A percentile compares a stretch with the other conserved stretches of the same genome.
These are phyloP conservation scores for Drosophila ohnishii DNA, from an alignment of 1,140 invertebrate genomes.

Conservation along the genomic window DNA sequence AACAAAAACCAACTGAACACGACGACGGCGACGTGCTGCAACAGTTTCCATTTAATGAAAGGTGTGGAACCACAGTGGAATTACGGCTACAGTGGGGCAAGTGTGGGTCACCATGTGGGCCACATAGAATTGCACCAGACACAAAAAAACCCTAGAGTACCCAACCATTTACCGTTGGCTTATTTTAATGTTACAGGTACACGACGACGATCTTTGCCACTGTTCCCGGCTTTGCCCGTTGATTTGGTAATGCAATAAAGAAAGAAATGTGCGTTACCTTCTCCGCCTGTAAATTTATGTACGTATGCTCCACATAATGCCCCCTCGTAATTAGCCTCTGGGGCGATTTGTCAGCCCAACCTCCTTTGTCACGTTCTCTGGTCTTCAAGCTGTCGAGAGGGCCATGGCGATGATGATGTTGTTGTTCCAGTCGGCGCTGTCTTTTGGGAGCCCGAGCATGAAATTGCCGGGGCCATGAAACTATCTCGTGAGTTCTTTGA, in stretches of 20 bases:
- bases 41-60: conserved; percentile 76
- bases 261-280: conserved; percentile 25
- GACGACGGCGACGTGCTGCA: conserved; percentile 50
- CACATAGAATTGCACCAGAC: conserved; percentile 45
- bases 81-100: conserved; percentile 39
- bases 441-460: conserved; percentile 27
- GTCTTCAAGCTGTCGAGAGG: conserved; percentile 11
- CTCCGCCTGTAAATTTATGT: conserved; percentile 51
- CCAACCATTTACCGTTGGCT: conserved; percentile 53
- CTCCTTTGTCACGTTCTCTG: conserved; percentile 42
- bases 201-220: neutral
- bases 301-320: conserved; percentile 67
- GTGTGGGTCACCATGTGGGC: conserved; percentile 47
- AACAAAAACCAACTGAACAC: conserved; percentile 19
- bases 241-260: conserved; percentile 37
- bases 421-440: conserved; percentile 31
- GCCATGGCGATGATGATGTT: conserved; percentile 9
- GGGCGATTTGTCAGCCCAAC: conserved; percentile 48
- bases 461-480: conserved; percentile 26
- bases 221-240: conserved; percentile 18
- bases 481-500: conserved; percentile 48
- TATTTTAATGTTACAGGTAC: conserved; percentile 54
- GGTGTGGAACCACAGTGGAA: conserved; percentile 50
- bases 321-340: conserved; percentile 56
- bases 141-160: neutral